These are phyloP conservation scores for Clarias platycephalus DNA, from an alignment of 2,797 vertebrate species.

Conservation along the genomic window DNA sequence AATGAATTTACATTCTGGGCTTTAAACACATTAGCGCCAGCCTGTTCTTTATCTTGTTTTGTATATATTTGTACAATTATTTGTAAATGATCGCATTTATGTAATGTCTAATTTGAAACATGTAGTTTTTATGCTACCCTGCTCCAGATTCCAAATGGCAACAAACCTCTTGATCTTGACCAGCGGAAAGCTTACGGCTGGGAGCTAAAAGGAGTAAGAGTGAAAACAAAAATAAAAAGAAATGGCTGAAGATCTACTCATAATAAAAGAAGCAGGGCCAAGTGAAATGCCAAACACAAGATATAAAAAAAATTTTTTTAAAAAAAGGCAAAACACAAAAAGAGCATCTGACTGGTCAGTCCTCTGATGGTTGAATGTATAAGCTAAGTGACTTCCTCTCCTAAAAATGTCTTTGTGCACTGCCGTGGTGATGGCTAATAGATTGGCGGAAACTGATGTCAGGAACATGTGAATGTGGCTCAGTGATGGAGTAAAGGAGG, in stretches of 20 bases:
- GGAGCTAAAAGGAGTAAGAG: neutral
- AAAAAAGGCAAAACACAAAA: neutral
- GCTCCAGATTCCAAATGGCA: neutral
- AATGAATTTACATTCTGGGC: neutral
- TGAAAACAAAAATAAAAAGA: neutral
- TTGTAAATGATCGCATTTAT: neutral
- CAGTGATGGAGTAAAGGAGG: constrained; percentile 60
- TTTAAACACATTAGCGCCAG: neutral
- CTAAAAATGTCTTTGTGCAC: constrained; percentile 82
- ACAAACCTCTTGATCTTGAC: neutral
- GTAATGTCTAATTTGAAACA: neutral
- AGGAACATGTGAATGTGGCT: constrained; percentile 74
- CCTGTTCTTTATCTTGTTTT: neutral
- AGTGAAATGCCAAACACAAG: constrained; percentile 52
- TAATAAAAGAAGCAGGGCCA: constrained; percentile 24
- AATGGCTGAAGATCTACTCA: neutral
- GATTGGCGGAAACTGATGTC: constrained; percentile 92
- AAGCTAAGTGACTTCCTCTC: constrained; percentile 77
- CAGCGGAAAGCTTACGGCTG: neutral
- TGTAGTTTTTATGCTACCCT: neutral
- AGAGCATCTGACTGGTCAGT: constrained; percentile 63
- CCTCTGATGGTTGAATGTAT: constrained; percentile 74
- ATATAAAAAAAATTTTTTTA: constrained; percentile 59
- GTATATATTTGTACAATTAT: neutral
- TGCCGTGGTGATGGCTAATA: constrained; percentile 85